These are phyloP conservation scores for Chorisops tibialis DNA, from an alignment of 2,888 invertebrate species.

Conservation along the genomic window DNA sequence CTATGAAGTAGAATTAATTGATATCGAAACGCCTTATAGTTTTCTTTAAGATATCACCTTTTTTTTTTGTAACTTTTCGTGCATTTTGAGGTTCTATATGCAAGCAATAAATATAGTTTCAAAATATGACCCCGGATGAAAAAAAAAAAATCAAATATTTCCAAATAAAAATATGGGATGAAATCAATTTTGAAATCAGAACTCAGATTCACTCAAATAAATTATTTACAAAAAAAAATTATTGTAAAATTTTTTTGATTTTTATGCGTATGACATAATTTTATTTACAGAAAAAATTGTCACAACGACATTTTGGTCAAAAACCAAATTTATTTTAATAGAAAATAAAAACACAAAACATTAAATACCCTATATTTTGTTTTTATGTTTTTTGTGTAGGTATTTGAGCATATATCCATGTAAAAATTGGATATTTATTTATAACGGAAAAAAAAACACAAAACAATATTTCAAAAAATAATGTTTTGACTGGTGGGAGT, in stretches of 20 bases:
- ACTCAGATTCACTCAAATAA: no score
- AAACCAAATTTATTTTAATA: no score
- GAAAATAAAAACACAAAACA: conserved; percentile 5
- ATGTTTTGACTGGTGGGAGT: not conserved
- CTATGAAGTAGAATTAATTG: not conserved
- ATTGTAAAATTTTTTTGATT: conserved; percentile 2
- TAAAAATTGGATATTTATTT: no score
- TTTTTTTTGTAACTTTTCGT: not conserved
- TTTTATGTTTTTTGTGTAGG: not conserved
- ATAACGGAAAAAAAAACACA: no score
- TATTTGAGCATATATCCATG: no score
- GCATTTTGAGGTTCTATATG: conserved; percentile 1
- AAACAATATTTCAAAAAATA: no score
- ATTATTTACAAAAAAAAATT: not conserved
- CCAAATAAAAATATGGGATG: no score
- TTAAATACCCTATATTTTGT: conserved; percentile 18
- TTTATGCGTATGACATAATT: not conserved
- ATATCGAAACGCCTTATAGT: conserved; percentile 31
- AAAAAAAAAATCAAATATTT: no score
- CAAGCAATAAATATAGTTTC: not conserved
- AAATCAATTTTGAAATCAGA: no score
- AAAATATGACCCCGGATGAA: no score
- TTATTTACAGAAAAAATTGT: no score
- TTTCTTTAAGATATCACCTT: conserved; percentile 25
- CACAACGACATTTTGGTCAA: no score